Evolutionary conservation across 2,888 invertebrate species (phyloP).

Genomic region (Andrena hattorfiana): DNA sequence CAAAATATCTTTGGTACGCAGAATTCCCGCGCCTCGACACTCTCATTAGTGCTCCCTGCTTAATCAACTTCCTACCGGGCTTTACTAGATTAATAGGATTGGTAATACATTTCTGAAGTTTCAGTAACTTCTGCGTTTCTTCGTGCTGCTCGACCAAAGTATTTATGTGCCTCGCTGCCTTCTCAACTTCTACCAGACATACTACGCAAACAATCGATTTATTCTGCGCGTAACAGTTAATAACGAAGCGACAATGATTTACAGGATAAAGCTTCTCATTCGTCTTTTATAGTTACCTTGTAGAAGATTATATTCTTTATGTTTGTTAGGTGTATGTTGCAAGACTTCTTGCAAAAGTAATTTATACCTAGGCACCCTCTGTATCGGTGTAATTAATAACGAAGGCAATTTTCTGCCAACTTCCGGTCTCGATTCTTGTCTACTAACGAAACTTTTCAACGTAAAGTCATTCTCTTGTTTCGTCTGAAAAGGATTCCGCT

Average conservation of each 20-base stretch:
- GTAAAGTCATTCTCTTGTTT: constrained; percentile 86
- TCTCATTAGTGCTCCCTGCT: constrained; percentile 88
- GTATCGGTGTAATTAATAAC: constrained; percentile 91
- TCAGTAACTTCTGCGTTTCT: constrained; percentile 89
- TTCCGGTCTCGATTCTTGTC: constrained; percentile 90
- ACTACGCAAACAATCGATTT: constrained; percentile 84
- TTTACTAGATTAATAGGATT: constrained; percentile 88
- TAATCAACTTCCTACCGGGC: constrained; percentile 89
- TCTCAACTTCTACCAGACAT: constrained; percentile 89
- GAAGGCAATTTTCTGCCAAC: constrained; percentile 90
- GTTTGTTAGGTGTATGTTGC: constrained; percentile 87
- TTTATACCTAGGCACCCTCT: constrained; percentile 92
- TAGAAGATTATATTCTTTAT: constrained; percentile 87
- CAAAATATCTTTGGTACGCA: constrained; percentile 87
- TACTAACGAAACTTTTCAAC: constrained; percentile 87
- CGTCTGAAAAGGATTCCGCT: constrained; percentile 80
- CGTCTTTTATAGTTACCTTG: constrained; percentile 83
- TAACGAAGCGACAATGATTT: background rate
- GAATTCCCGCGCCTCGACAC: constrained; percentile 86
- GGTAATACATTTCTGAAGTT: constrained; percentile 88
- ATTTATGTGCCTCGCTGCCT: constrained; percentile 90
- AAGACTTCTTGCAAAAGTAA: constrained; percentile 90
- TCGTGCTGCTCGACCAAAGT: constrained; percentile 91
- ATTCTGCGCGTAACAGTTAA: background rate
- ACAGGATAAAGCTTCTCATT: background rate